These are phyloP conservation scores for Sisyra nigra DNA, from an alignment of 2,888 invertebrate species.

Conservation along the genomic window DNA sequence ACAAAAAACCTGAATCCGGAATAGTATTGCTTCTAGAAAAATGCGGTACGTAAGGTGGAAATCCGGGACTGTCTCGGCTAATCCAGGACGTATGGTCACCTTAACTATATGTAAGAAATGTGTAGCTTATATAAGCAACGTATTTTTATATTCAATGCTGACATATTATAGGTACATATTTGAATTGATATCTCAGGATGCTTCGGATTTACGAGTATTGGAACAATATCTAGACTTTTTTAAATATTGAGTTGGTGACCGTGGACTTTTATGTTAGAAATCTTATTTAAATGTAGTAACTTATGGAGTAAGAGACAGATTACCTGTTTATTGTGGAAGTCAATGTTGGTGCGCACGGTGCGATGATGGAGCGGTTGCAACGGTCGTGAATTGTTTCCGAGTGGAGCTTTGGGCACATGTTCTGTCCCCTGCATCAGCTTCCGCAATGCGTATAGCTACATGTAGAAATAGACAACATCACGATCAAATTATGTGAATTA, in stretches of 20 bases:
- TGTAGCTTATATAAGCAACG: no score
- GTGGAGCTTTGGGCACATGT: conserved; percentile 71
- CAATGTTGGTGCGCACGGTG: conserved; percentile 92
- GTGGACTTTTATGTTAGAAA: neutral
- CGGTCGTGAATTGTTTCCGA: conserved; percentile 92
- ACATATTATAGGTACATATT: no score
- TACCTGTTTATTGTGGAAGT: conserved; percentile 51
- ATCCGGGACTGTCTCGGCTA: no score
- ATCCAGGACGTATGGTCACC: no score
- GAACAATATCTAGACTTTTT: neutral
- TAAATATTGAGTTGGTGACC: neutral
- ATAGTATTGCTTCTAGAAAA: no score
- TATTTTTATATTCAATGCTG: no score
- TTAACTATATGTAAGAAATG: no score
- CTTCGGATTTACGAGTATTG: no score
- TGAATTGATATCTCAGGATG: no score
- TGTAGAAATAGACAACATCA: conserved; percentile 14
- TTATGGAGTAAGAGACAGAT: neutral
- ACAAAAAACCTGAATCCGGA: no score
- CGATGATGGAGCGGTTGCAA: conserved; percentile 82
- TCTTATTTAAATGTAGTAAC: neutral
- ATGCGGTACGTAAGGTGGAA: no score
- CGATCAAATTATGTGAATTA: neutral
- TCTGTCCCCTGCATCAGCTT: conserved; percentile 81
- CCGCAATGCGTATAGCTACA: conserved; percentile 71